A percentile compares a stretch with the other conserved stretches of the same genome.
Evolutionary conservation across 2,888 invertebrate species (phyloP).

Genomic region (Napeogenes inachia): DNA sequence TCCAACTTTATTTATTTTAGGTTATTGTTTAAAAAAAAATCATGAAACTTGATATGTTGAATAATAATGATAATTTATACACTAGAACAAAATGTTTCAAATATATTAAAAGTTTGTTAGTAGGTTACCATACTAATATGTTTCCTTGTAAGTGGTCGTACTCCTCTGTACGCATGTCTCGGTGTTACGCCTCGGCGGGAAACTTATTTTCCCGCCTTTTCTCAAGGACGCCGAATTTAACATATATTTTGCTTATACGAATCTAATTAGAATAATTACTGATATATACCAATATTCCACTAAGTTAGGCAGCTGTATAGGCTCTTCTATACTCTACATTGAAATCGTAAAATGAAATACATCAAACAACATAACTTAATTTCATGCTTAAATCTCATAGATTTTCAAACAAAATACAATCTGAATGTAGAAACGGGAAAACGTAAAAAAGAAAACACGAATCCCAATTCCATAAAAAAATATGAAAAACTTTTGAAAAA

Average conservation of each 20-base stretch:
- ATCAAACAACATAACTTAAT: slow-evolving; percentile 1
- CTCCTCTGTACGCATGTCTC: slow-evolving; percentile 66
- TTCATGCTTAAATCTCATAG: background rate
- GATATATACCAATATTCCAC: background rate
- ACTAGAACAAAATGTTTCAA: no score
- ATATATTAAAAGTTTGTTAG: slow-evolving; percentile 10
- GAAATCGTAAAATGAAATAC: no score
- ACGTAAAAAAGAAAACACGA: slow-evolving; percentile 9
- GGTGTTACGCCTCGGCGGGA: slow-evolving; percentile 62
- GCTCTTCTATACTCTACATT: background rate
- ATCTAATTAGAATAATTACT: slow-evolving; percentile 49
- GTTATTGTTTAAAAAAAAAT: no score
- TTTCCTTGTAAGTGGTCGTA: slow-evolving; percentile 23
- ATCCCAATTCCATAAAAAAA: slow-evolving; percentile 19
- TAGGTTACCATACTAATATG: slow-evolving; percentile 11
- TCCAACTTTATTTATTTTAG: no score
- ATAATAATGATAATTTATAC: no score
- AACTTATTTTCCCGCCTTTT: slow-evolving; percentile 74
- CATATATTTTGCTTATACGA: slow-evolving; percentile 48
- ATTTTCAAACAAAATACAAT: slow-evolving; percentile 1
- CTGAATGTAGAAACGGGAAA: background rate
- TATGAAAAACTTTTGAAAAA: slow-evolving; percentile 28
- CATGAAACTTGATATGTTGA: background rate
- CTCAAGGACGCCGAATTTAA: slow-evolving; percentile 51
- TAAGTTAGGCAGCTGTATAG: background rate